phyloP scores from a whole-genome alignment of 2,113 vertebrate genomes.

The Paralichthys olivaceus region DNA sequence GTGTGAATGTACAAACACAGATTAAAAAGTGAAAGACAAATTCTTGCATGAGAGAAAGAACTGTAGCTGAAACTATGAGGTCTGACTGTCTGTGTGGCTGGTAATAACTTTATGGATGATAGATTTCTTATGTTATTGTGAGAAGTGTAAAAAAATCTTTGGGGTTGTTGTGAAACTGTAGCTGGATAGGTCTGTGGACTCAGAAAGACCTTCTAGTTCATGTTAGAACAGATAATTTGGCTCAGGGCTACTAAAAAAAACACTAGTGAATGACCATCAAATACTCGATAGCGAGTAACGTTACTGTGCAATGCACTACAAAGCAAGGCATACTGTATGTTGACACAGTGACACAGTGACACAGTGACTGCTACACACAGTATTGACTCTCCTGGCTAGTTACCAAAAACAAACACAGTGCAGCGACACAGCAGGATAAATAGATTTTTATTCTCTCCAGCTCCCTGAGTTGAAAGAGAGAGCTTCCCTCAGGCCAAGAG shows the following conservation, averaged over 20 bases:
- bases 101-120: no score
- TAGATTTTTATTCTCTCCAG: conserved; percentile 55
- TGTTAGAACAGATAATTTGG: background rate
- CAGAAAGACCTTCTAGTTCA: background rate
- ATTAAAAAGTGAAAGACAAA: no score
- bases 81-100: no score
- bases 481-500: conserved; percentile 54
- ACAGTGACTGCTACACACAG: conserved; percentile 48
- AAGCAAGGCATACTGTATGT: conserved; percentile 21
- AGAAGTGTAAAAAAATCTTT: no score
- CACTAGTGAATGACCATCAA: background rate
- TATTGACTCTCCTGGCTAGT: conserved; percentile 29
- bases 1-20: no score
- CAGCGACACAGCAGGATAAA: conserved; percentile 43
- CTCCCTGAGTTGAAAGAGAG: conserved; percentile 60
- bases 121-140: no score
- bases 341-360: conserved; percentile 72
- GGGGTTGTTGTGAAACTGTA: no score
- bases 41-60: no score
- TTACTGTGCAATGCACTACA: background rate
- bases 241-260: background rate
- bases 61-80: no score
- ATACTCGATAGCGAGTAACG: background rate
- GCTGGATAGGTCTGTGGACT: no score
- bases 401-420: conserved; percentile 51